Conservation (phyloP, 64 coral and sea anemone genomes). For the Platygyra sinensis region DNA sequence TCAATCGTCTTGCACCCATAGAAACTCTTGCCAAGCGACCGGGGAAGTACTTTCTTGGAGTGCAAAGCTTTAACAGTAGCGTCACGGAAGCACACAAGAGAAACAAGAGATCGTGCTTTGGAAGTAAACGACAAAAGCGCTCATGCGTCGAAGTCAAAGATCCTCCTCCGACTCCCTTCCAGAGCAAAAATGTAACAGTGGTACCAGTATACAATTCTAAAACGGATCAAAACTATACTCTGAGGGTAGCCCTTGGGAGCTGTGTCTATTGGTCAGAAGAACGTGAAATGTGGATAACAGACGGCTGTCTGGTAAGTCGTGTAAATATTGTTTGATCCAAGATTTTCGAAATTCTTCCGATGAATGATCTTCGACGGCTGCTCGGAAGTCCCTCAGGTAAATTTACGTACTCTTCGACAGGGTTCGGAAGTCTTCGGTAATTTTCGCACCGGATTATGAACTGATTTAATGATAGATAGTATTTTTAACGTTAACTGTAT, state of each 20-base stretch:
- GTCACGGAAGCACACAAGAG: neutral
- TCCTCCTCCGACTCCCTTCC: slow-evolving; percentile 29
- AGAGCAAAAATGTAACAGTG: slow-evolving; percentile 13
- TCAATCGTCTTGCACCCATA: neutral
- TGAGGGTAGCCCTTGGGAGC: slow-evolving; percentile 28
- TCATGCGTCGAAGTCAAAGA: slow-evolving; percentile 77
- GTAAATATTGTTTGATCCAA: neutral
- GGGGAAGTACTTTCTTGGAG: slow-evolving; percentile 15
- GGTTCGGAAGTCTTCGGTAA: no score
- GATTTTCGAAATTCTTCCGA: no score
- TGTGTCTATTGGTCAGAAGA: slow-evolving; percentile 60
- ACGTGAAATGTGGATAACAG: slow-evolving; percentile 33
- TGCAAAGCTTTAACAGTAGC: slow-evolving; percentile 3
- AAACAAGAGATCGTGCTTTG: slow-evolving; percentile 65
- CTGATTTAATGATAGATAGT: no score
- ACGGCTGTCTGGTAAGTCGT: slow-evolving; percentile 59
- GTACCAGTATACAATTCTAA: slow-evolving; percentile 56
- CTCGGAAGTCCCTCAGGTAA: no score
- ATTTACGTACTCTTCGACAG: no score
- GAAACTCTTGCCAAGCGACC: neutral
- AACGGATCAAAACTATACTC: slow-evolving; percentile 52
- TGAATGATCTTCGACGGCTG: no score
- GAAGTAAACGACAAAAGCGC: slow-evolving; percentile 42
- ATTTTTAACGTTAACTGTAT: no score
- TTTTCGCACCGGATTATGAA: no score